These are phyloP conservation scores for Arctocebus calabarensis DNA, from an alignment of 2,797 vertebrate species.

Conservation along the genomic window DNA sequence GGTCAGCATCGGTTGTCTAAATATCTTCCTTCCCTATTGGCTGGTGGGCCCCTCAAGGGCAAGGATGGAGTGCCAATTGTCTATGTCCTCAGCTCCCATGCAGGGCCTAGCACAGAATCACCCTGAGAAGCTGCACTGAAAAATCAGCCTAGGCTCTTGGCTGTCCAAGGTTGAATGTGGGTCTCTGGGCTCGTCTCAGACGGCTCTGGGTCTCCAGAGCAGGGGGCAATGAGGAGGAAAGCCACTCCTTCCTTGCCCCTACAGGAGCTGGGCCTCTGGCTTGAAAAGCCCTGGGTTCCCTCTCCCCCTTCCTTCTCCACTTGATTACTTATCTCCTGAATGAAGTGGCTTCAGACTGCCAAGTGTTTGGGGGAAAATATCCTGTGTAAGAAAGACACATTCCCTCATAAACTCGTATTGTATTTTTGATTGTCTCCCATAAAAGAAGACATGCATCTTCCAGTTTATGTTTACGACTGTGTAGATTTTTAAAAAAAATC, in stretches of 20 bases:
- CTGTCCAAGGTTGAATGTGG: neutral
- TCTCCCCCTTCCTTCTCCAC: neutral
- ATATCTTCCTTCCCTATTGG: neutral
- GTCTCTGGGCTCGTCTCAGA: neutral
- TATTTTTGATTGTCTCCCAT: slow-evolving; percentile 74
- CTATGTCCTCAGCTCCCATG: neutral
- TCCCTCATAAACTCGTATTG: slow-evolving; percentile 72
- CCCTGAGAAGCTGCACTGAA: neutral
- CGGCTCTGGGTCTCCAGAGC: neutral
- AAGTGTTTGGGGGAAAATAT: slow-evolving; percentile 52
- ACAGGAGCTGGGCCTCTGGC: neutral
- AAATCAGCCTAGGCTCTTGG: neutral
- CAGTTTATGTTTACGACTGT: slow-evolving; percentile 67
- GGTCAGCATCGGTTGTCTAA: neutral
- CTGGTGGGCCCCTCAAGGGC: neutral
- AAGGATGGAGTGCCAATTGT: neutral
- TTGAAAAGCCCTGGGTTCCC: neutral
- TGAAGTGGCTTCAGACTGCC: slow-evolving; percentile 59
- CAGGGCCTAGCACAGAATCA: neutral
- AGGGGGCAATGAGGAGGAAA: neutral
- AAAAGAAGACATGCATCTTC: slow-evolving; percentile 74
- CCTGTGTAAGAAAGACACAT: slow-evolving; percentile 51
- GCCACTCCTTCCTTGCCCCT: rapidly evolving
- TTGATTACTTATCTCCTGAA: slow-evolving; percentile 55
- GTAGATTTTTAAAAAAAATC: slow-evolving; percentile 43